Percentiles rank a stretch among this genome's conserved stretches.
Conservation (phyloP, 2,888 invertebrate species). For the Plutella xylostella region DNA sequence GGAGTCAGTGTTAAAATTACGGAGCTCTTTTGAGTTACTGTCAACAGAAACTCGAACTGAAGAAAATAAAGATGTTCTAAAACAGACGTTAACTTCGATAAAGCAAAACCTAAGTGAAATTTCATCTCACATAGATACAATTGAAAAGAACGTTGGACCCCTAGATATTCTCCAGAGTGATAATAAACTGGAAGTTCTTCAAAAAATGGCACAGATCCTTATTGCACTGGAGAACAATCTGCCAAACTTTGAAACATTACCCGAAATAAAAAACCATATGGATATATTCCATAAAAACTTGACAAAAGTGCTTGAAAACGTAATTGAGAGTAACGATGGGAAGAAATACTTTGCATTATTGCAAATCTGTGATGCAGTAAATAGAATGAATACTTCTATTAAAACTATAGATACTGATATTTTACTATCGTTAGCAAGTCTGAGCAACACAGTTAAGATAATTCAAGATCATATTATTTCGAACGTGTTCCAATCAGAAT, state of each 20-base stretch:
- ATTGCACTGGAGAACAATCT: slow-evolving; percentile 53
- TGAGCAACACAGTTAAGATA: slow-evolving; percentile 43
- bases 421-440: slow-evolving; percentile 36
- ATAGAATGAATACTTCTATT: slow-evolving; percentile 41
- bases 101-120: slow-evolving; percentile 45
- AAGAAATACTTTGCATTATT: slow-evolving; percentile 46
- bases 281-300: slow-evolving; percentile 57
- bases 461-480: slow-evolving; percentile 39
- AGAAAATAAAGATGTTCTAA: slow-evolving; percentile 35
- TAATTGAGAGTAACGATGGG: slow-evolving; percentile 61
- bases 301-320: slow-evolving; percentile 67
- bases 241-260: slow-evolving; percentile 33
- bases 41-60: slow-evolving; percentile 34
- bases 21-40: slow-evolving; percentile 67
- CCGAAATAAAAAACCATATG: slow-evolving; percentile 38
- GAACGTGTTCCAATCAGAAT: slow-evolving; percentile 40
- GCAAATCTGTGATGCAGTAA: slow-evolving; percentile 50
- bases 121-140: slow-evolving; percentile 34
- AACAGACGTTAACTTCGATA: slow-evolving; percentile 35
- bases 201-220: slow-evolving; percentile 58
- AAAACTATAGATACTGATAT: slow-evolving; percentile 37
- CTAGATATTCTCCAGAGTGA: slow-evolving; percentile 54
- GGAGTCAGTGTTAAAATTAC: slow-evolving; percentile 72
- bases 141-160: slow-evolving; percentile 40
- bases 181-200: slow-evolving; percentile 50